Evolutionary conservation across 64 coral and sea anemone genomes (phyloP).

Genomic region (Orbicella faveolata): DNA sequence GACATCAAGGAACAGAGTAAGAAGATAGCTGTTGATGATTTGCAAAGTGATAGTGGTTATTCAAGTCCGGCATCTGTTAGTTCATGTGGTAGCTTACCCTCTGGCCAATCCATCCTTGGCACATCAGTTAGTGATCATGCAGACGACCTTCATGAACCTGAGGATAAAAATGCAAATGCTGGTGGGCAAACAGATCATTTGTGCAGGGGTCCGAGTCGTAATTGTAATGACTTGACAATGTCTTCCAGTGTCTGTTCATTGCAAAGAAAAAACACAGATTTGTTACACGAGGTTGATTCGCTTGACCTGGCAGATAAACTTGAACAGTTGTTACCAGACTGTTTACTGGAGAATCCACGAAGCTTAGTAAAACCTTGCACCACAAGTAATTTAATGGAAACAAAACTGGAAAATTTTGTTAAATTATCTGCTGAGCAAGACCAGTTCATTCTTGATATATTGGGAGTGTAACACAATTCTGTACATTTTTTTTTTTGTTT

Average conservation of each 20-base stretch:
- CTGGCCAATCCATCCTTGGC: background rate
- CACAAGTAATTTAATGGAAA: background rate
- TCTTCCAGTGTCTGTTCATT: background rate
- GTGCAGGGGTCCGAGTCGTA: background rate
- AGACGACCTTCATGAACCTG: background rate
- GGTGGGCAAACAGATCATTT: background rate
- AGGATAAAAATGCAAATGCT: constrained; percentile 3
- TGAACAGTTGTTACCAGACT: constrained; percentile 52
- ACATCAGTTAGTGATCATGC: background rate
- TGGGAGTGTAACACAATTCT: background rate
- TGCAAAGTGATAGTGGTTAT: constrained; percentile 90
- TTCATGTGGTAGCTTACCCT: constrained; percentile 45
- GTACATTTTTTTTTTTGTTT: background rate
- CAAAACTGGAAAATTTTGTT: background rate
- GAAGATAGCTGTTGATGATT: constrained; percentile 22
- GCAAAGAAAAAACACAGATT: background rate
- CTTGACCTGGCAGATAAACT: constrained; percentile 35
- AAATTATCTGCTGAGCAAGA: constrained; percentile 40
- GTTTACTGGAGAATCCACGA: constrained; percentile 7
- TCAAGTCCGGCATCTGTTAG: constrained; percentile 82
- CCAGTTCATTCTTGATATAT: constrained; percentile 51
- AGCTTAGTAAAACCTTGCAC: background rate
- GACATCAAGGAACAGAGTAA: constrained; percentile 51
- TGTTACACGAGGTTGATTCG: background rate
- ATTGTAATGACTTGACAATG: background rate